Base-by-base conservation (phyloP, 2,113 vertebrate genomes). In the Podilymbus podiceps region DNA sequence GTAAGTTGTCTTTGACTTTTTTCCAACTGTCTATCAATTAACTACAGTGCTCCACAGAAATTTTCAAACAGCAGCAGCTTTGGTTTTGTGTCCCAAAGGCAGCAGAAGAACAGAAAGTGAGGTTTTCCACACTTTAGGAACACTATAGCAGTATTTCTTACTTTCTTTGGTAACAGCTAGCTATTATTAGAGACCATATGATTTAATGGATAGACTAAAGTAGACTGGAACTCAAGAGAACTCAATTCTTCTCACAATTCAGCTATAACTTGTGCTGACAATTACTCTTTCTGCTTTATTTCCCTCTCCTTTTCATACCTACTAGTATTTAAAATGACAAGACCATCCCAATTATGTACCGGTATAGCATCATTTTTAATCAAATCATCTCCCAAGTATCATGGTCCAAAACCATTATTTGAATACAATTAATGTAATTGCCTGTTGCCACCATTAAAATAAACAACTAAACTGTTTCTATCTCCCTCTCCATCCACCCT, bases 241-340 rank as follows among this genome's bases (percentile, higher is more conserved):
- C 66, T 47, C 30, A 25, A 88, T 73, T 82, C 73, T 87, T 91
- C 77, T 76, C 50, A 55, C 63, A 94, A 40, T 67, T 95, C 87
- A 94, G 84, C 59, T 84, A 8, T 69, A 90, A 76, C 77, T 79
- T 92, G 59, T 80, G 91, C 84, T 94, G 86, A 93, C 68, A 40
- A 49, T 22, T 19, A 60, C 77, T 62, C 30, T 69, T 58, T 56
- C 74, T 59, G 64, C 64, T 80, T 87, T 75, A 76, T 66, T 53
- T 49, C 42, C 33, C 31, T 81, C 53, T 82, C 69, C 53, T 78
- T 93, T 93, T 53, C 58, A 24, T 12, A 62, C 27, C 46, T 85
- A 42, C 11, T 69, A 25, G 19, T 8, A 94, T 66, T 62, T 55
- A 69, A 96, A 76, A 59, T 46, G 8, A 76, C 81, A 95, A 83